Base-by-base conservation (phyloP, 2,797 vertebrate genomes). In the Moxostoma hubbsi region DNA sequence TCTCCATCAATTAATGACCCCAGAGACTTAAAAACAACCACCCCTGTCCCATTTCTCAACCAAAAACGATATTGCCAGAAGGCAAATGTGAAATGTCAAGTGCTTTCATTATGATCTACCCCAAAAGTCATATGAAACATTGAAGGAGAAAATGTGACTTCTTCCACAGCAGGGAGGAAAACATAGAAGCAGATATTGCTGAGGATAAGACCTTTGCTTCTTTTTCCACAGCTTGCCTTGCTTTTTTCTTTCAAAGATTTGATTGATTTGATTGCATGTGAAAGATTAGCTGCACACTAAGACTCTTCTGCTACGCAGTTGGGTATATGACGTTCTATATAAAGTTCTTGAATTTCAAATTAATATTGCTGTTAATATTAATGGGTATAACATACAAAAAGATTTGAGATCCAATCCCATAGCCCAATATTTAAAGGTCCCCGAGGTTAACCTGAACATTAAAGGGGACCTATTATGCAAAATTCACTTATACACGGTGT, bases 141-240 rank as follows among this genome's bases (percentile, higher is more conserved):
- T 65, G 69, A 58, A 43, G 18, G 18, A 36, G 53, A 79, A 65
- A 51, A 73, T 73, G 18, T 50, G 69, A 43, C 77, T 79, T 79
- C 51, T 65, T 7, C 7, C 43, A 79, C 69, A 72, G 54, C 65
- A 66, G 45, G 64, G 66, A 72, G 71, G 72, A 79, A 77, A 73
- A 58, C 47, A 51, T 61, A 5, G 51, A 76, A 82, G 81, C 81
- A 86, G 81, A 83, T 85, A 13, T 55, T 5, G 67, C 13, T 9
- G 15, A 49, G 79, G 64, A 82, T 79, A 81, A 75, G 43, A 67
- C 54, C 12, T 18, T 61, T 46, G 7, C 62, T 55, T 75, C 45
- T 43, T 66, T n/a, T 15, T 36, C 9, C 6, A 10, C 53, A 65
- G 62, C 62, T 66, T 59, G 15, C 13, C n/a, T 66, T 61, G 11